Base-by-base conservation (phyloP, 2,797 vertebrate species). In the Oreonectes daqikongensis region DNA sequence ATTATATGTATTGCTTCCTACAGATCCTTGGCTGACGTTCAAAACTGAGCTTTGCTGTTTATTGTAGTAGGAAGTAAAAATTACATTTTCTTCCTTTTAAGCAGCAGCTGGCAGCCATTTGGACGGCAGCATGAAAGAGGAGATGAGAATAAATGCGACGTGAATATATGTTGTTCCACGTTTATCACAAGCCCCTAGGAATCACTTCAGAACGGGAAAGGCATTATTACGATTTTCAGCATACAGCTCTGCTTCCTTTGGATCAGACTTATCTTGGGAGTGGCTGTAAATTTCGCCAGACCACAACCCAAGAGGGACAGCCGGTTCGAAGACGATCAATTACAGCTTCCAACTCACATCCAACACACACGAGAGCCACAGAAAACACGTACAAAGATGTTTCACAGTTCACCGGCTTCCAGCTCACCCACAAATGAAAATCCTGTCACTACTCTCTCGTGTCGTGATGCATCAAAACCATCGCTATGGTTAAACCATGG, bases 171-270 rank as follows among this genome's bases (percentile, higher is more conserved):
- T 57, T 46, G 68, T 77, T 70, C 53, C 22, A 42, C 38, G 42
- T 71, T 74, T 72, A 59, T 57, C 46, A 10, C 59, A 42, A 40
- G 60, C 78, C 42, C 44, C 59, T 20, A 20, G 12, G 24, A n/a
- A 48, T 61, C 69, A 71, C 38, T 48, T 72, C 26, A 69, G 60
- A 59, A 44, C 76, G 82, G 84, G 82, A 88, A 85, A 79, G 81
- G 75, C 69, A 72, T 75, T 70, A 86, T 53, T 42, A 59, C 35
- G 69, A 72, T 81, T 80, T 73, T 81, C 75, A 67, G 66, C 68
- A 22, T 55, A 22, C 82, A 69, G 77, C 79, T 68, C 79, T 14
- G 64, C 69, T 78, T 83, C 82, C 82, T 71, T 35, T 64, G 65
- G 52, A 78, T 79, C 78, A 64, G 38, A 55, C 53, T 80, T 67